Evolutionary conservation across 2,797 vertebrate species (phyloP).

Genomic region (Coracias cyanogaster): DNA sequence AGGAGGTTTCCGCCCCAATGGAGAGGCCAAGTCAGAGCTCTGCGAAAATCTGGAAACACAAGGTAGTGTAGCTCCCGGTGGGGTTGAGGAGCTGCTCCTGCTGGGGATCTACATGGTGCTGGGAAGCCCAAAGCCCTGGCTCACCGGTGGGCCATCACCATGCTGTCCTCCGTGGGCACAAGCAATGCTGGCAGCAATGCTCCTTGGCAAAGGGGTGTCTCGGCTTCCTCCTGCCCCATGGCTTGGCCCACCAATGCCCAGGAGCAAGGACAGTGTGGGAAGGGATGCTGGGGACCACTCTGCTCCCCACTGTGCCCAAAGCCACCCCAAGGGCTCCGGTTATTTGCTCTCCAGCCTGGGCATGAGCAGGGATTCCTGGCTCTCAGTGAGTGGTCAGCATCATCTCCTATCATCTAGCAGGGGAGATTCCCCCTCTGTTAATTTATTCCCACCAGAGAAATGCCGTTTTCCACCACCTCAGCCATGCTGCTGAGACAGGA

Average conservation of each 20-base stretch:
- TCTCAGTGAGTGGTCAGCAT: not conserved
- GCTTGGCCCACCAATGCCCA: not conserved
- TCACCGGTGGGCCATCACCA: rapidly evolving
- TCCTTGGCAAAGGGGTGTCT: not conserved
- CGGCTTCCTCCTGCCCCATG: not conserved
- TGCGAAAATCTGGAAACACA: conserved; percentile 96
- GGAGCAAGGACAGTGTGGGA: rapidly evolving
- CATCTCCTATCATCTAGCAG: not conserved
- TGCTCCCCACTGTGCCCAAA: rapidly evolving
- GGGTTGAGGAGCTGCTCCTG: not conserved
- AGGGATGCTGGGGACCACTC: not conserved
- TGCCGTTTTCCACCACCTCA: not conserved
- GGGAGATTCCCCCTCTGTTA: not conserved
- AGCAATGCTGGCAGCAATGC: not conserved
- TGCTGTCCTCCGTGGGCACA: not conserved
- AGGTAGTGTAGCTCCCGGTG: conserved; percentile 73
- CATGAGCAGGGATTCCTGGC: not conserved
- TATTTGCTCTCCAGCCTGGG: rapidly evolving
- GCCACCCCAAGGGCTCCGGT: not conserved
- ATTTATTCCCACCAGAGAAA: not conserved
- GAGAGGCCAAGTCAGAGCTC: conserved; percentile 95
- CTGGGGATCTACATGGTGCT: rapidly evolving
- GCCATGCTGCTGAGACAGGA: not conserved
- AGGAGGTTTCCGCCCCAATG: conserved; percentile 91
- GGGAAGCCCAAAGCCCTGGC: not conserved